Evolutionary conservation across 2,113 vertebrate genomes (phyloP).

Genomic region (Pica pica): DNA sequence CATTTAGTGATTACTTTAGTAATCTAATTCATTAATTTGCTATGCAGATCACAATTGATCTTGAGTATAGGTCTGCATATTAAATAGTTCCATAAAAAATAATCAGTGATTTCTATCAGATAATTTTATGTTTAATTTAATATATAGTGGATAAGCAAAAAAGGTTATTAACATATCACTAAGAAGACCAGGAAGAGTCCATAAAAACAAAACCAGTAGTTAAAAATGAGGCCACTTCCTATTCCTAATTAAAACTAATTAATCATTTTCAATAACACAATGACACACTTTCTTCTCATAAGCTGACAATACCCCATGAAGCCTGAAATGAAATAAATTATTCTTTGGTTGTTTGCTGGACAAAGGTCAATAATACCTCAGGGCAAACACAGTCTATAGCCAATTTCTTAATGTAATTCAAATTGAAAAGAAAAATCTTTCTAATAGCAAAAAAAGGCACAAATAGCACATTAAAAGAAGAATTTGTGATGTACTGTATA

Average conservation of each 20-base stretch:
- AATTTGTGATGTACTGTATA: not conserved
- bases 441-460: not conserved
- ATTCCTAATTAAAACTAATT: not conserved
- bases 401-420: not conserved
- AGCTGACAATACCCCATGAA: not conserved
- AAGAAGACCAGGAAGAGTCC: not conserved
- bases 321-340: not conserved
- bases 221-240: not conserved
- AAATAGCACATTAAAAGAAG: not conserved
- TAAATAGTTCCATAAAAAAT: not conserved
- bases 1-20: not conserved
- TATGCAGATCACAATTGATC: not conserved
- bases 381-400: not conserved
- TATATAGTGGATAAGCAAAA: not conserved
- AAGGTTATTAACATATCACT: not conserved
- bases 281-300: not conserved
- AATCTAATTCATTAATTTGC: not conserved
- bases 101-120: not conserved
- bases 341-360: not conserved
- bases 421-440: not conserved
- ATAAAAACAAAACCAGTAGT: not conserved
- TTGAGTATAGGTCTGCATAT: not conserved
- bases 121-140: not conserved
- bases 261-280: not conserved
- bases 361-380: not conserved